phyloP scores from a whole-genome alignment of 2,888 invertebrate species.

The Diachrysia chrysitis region DNA sequence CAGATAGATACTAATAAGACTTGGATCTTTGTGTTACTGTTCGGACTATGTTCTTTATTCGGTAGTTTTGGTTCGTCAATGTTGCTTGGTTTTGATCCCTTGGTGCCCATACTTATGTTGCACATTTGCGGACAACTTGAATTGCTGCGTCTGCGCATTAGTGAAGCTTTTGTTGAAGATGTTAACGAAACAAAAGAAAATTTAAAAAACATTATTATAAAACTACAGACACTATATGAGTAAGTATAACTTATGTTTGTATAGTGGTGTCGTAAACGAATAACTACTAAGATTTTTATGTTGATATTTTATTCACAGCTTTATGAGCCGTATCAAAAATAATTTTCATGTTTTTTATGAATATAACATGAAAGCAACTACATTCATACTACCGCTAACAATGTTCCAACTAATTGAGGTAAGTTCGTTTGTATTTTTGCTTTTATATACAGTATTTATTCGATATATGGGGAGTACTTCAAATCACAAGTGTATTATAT shows the following conservation, averaged over 20 bases:
- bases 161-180: conserved; percentile 60
- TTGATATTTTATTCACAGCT: conserved; percentile 62
- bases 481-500: no score
- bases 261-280: neutral
- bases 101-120: conserved; percentile 78
- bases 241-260: conserved; percentile 38
- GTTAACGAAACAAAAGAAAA: conserved; percentile 60
- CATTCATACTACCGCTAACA: conserved; percentile 73
- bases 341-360: conserved; percentile 73
- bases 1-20: conserved; percentile 65
- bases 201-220: conserved; percentile 69
- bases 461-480: no score
- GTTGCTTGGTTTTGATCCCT: conserved; percentile 77
- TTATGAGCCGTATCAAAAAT: conserved; percentile 62
- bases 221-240: conserved; percentile 73
- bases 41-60: conserved; percentile 60
- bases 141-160: conserved; percentile 68
- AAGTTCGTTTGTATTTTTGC: conserved; percentile 21
- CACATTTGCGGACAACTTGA: conserved; percentile 79
- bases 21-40: conserved; percentile 59
- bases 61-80: conserved; percentile 65
- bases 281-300: neutral
- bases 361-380: conserved; percentile 76
- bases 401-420: conserved; percentile 76
- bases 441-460: no score